Conservation (phyloP, 2,797 vertebrate genomes). For the Gallinago nigripennis region DNA sequence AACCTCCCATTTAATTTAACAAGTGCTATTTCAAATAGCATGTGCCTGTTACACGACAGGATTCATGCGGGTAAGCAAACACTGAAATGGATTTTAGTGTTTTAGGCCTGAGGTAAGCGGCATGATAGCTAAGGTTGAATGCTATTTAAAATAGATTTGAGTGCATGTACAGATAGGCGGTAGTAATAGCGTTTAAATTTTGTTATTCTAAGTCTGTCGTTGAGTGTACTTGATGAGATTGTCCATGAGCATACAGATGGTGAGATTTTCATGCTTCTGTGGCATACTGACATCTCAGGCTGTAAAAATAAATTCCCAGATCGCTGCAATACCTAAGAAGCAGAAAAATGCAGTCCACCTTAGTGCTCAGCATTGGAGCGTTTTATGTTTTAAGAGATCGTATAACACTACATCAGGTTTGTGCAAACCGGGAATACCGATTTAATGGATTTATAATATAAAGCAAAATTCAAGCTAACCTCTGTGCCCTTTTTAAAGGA, state of each 20-base stretch:
- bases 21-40: slow-evolving; percentile 7
- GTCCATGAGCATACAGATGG: slow-evolving; percentile 74
- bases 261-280: slow-evolving; percentile 63
- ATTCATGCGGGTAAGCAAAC: background rate
- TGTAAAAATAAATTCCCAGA: slow-evolving; percentile 63
- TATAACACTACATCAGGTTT: background rate
- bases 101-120: slow-evolving; percentile 47
- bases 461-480: background rate
- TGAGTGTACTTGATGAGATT: slow-evolving; percentile 56
- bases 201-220: slow-evolving; percentile 58
- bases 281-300: slow-evolving; percentile 58
- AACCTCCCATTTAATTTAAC: slow-evolving; percentile 12
- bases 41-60: background rate
- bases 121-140: slow-evolving; percentile 1
- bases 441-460: background rate
- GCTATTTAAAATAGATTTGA: slow-evolving; percentile 17
- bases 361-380: background rate
- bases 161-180: background rate
- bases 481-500: background rate
- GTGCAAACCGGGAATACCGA: background rate
- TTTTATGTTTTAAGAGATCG: background rate
- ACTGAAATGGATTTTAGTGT: background rate
- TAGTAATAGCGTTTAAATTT: slow-evolving; percentile 36
- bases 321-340: slow-evolving; percentile 54
- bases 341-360: slow-evolving; percentile 27